phyloP scores from a whole-genome alignment of 35 echinoderm and acorn worm genomes.

The Eucidaris tribuloides region DNA sequence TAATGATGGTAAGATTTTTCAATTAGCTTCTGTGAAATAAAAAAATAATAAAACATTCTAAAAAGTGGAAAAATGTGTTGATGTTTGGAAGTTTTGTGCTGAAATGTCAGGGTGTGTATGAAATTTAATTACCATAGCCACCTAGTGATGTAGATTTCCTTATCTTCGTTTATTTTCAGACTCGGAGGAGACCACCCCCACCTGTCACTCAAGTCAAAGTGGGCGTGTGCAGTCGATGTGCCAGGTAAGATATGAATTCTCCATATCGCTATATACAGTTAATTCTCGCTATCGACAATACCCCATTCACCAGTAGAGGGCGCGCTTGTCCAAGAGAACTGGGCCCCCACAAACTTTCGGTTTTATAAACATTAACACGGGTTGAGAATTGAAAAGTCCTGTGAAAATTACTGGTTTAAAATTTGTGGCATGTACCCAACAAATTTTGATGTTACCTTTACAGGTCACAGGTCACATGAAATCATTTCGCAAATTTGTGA shows the following conservation, averaged over 20 bases:
- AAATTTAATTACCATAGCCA: too few relatives aligned
- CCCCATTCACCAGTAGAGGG: neutral
- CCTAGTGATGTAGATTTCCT: neutral
- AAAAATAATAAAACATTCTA: too few relatives aligned
- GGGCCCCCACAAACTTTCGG: too few relatives aligned
- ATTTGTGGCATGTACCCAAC: too few relatives aligned
- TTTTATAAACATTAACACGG: too few relatives aligned
- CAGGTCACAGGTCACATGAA: neutral
- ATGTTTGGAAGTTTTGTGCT: neutral
- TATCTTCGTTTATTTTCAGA: neutral
- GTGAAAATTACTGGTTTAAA: too few relatives aligned
- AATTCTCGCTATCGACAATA: too few relatives aligned
- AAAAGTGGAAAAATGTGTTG: too few relatives aligned
- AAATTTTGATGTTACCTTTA: neutral
- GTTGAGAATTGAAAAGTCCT: too few relatives aligned
- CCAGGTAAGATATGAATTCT: slow-evolving; percentile 45
- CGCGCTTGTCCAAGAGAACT: too few relatives aligned
- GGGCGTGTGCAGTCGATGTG: slow-evolving; percentile 79
- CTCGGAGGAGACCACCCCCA: slow-evolving; percentile 9
- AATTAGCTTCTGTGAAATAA: too few relatives aligned
- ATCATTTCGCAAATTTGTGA: neutral
- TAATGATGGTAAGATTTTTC: too few relatives aligned
- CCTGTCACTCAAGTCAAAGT: slow-evolving; percentile 64
- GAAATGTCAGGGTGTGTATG: neutral
- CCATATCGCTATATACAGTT: neutral